Evolutionary conservation across 2,888 invertebrate species (phyloP), one percentile per base, ranked within the genome.

Genomic region (Brenthis ino): DNA sequence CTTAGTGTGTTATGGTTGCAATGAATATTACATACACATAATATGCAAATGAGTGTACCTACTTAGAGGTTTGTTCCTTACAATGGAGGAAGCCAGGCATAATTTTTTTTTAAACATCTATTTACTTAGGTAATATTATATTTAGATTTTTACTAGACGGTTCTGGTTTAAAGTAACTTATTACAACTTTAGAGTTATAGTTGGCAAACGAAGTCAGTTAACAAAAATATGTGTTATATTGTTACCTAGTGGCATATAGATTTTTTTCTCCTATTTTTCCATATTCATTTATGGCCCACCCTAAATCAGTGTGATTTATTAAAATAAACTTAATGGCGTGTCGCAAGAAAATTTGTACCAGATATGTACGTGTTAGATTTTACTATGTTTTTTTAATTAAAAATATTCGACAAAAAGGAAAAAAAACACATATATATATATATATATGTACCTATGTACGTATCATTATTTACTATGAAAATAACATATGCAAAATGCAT

Each of bases 1-100:
- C 66, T 65, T 69, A 60, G 72, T 71, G 75, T 72, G 75, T 75
- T 72, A 74, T 73, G 73, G 78, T 77, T 76, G 37, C 8, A 43
- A 43, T 43, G 79, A 79, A 80, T 78, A 78, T 76, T 76, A 81
- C 82, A 81, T 83, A 86, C 66, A 67, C 65, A 88, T 86, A 86
- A 82, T 83, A 89, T 88, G 87, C 82, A 89, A 89, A 90, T 89
- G 86, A 87, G 87, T 28, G 48, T 84, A 82, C 82, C 84, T 84
- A 37, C 37, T 11, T 11, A 8, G 37, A 79, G 82, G 85, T 85
- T 86, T 86, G 86, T 85, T 88, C 12, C n/a, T 11, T 48, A 60
- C 28, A 50, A 50, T 48, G 37, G 11, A n/a, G 28, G 20, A 20
- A 48, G 5, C 5, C 6, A 24, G 13, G 12, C n/a, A 48, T 20